Evolutionary conservation across 2,113 vertebrate genomes (phyloP).

Genomic region (Microtus montanus): DNA sequence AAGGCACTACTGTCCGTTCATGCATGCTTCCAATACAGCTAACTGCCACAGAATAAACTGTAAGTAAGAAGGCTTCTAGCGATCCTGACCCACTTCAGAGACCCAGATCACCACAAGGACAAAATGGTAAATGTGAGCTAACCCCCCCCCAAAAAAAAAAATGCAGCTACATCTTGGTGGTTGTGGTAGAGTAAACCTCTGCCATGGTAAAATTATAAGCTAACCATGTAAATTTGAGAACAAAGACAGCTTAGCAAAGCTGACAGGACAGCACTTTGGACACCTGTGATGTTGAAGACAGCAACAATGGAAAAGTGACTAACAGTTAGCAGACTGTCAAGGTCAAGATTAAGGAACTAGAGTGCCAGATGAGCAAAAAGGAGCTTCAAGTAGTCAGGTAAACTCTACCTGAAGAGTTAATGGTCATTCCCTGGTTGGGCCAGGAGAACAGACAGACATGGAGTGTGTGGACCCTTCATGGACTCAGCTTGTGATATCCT

Average conservation of each 20-base stretch:
- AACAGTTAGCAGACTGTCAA: background rate
- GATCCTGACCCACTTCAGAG: background rate
- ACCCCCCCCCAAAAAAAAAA: background rate
- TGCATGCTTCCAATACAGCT: background rate
- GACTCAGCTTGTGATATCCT: background rate
- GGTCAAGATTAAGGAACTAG: background rate
- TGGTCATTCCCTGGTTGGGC: background rate
- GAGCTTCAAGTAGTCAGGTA: background rate
- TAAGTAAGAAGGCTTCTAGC: background rate
- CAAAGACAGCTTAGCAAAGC: background rate
- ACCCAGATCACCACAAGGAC: background rate
- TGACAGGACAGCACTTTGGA: background rate
- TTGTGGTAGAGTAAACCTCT: background rate
- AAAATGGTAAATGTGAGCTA: background rate
- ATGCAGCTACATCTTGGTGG: background rate
- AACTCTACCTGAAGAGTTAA: background rate
- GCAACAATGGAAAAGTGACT: background rate
- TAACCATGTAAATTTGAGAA: background rate
- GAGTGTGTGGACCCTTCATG: background rate
- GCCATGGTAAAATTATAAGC: background rate
- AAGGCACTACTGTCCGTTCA: accelerated
- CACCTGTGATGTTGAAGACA: background rate
- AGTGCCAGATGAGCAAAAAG: background rate
- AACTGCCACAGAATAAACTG: background rate
- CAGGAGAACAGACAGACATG: background rate